Base-by-base conservation (phyloP, 2,113 vertebrate species). In the Corythaixoides concolor region DNA sequence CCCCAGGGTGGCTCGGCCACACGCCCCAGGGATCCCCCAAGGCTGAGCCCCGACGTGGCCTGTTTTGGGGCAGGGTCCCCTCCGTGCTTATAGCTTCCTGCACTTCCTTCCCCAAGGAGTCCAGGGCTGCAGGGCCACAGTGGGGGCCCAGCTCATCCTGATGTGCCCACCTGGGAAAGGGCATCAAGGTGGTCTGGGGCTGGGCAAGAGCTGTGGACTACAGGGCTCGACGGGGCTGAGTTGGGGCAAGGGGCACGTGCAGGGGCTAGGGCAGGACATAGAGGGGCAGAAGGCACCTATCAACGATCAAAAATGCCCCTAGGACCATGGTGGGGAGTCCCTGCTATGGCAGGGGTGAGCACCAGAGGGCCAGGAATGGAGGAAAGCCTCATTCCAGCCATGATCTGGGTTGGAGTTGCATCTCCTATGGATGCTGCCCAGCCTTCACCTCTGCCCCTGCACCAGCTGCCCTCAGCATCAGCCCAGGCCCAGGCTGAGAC, bases 1-100 rank as follows among this genome's bases (percentile, higher is more conserved):
- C 17, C 32, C 26, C 0, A 0, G 17, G 47, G 35, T 2, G 3
- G 56, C 52, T 78, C 5, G 0, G n/a, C 21, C 30, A 24, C 9
- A 7, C 1, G 2, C 26, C 35, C 60, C 27, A 32, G 49, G 16
- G 56, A 56, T 33, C 10, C 49, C 32, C 45, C 45, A 22, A 20
- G 45, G 30, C 12, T 60, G 67, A 90, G 79, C 58, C 17, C 16
- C 9, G 1, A n/a, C 1, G 0, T 22, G 53, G 18, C 12, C 45
- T 5, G 0, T 55, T 76, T 30, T 20, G 53, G 62, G 45, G 35
- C n/a, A 82, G 16, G 12, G 26, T 50, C 12, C 35, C 5, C 76
- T 70, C 73, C 6, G 0, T 26, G 19, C 19, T 60, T 28, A 20
- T 14, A 30, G 39, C 21, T 72, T 56, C 62, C 26, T 68, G n/a